Base-by-base conservation (phyloP, 2,113 vertebrate genomes). In the Garra rufa region DNA sequence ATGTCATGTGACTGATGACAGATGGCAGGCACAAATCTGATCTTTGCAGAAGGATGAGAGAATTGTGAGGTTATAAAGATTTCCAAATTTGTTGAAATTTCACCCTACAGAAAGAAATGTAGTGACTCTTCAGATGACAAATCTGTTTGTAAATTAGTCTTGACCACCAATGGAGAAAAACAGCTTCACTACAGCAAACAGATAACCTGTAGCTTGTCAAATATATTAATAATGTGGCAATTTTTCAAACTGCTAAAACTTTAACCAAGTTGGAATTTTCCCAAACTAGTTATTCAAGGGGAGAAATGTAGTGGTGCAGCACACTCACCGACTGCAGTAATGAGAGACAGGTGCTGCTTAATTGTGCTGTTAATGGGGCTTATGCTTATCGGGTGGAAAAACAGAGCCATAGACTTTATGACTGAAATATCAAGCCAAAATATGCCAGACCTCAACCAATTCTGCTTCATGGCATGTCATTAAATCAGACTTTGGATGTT, bases 311-410 rank as follows among this genome's bases (percentile, higher is more conserved):
- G 10, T 69, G 30, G 30, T 0, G 17, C 1, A 17, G 65, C 65
- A 69, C 65, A 21, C 63, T 5, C 17, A 5, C 17, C 34, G 8
- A 21, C 52, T 14, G n/a, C 76, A 19, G 76, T 63, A 57, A 79
- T 44, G 55, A 79, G 34, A 59, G 11, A 19, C 38, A 30, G 59
- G 59, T 44, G 59, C 28, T 48, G 77, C 6, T 46, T 65, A 30
- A 80, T 65, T 65, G 57, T 65, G 41, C 41, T 65, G 59, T 80
- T 19, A 30, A 80, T 80, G 24, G 24, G 57, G 4, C 76, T 79
- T 28, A 9, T 65, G 77, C 24, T 80, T 48, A 80, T 65, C 59
- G 3, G 59, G 24, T 65, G 59, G 24, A 80, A 65, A 65, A 65
- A 44, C 76, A 79, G 52, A 46, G 4, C 15, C 59, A 30, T 46